Conservation (phyloP, 2,113 vertebrate species). For the Halichoeres trimaculatus region DNA sequence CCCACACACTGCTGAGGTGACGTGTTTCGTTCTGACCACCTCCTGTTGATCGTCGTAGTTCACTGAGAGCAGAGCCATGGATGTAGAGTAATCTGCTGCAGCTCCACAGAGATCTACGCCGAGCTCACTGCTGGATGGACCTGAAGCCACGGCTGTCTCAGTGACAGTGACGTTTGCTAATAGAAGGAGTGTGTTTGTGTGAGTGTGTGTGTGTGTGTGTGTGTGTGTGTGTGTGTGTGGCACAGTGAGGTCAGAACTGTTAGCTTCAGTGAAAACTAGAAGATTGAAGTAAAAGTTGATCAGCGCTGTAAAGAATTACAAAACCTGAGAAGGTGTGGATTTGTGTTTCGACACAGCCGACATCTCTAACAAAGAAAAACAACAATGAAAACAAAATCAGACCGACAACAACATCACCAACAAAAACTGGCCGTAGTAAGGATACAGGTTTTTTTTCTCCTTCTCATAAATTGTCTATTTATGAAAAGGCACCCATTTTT, state of each 20-base stretch:
- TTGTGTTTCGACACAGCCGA: constrained; percentile 54
- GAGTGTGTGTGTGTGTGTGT: too few species aligned
- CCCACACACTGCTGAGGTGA: neutral
- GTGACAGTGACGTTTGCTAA: constrained; percentile 10
- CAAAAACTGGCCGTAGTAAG: constrained; percentile 42
- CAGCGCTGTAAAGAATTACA: constrained; percentile 41
- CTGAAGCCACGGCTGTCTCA: constrained; percentile 24
- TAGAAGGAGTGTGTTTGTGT: neutral
- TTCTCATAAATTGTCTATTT: constrained; percentile 84
- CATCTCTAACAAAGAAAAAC: constrained; percentile 29
- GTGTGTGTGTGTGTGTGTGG: constrained; percentile 19
- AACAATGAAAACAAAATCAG: constrained; percentile 33
- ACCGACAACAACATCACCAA: constrained; percentile 44
- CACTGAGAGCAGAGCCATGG: neutral
- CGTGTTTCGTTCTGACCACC: neutral
- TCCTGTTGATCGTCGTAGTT: neutral
- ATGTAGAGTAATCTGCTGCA: neutral
- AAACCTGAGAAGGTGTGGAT: constrained; percentile 59
- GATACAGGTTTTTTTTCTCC: constrained; percentile 63
- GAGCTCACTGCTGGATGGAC: constrained; percentile 5
- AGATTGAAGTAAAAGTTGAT: constrained; percentile 15
- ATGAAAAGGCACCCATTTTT: constrained; percentile 84
- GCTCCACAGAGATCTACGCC: constrained; percentile 4
- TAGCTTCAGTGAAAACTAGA: constrained; percentile 1
- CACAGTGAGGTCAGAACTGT: constrained; percentile 33